These are phyloP conservation scores for Nerophis lumbriciformis DNA, from an alignment of 2,113 vertebrate species.

Conservation along the genomic window DNA sequence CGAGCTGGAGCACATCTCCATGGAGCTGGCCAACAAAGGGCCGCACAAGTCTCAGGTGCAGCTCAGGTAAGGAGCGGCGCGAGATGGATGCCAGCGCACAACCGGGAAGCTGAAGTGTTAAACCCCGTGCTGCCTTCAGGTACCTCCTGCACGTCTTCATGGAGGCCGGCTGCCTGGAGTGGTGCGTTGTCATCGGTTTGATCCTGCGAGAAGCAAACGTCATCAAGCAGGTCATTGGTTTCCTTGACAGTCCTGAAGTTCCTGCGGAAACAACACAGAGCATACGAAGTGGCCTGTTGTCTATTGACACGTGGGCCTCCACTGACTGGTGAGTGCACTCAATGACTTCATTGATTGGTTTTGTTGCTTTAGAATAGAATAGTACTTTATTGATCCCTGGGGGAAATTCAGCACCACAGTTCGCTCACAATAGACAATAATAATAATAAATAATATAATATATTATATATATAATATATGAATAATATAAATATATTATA, in stretches of 20 bases:
- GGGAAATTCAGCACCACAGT: too few species aligned
- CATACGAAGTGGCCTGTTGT: constrained; percentile 80
- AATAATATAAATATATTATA: too few species aligned
- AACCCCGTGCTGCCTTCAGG: constrained; percentile 53
- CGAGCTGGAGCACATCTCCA: constrained; percentile 94
- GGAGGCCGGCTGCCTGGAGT: constrained; percentile 96
- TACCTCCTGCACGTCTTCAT: constrained; percentile 95
- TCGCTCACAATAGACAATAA: too few species aligned
- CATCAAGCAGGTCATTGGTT: constrained; percentile 84
- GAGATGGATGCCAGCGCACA: too few species aligned
- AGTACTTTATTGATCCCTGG: too few species aligned
- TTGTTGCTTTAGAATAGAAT: too few species aligned
- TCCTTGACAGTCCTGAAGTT: constrained; percentile 83
- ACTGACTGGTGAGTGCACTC: constrained; percentile 81
- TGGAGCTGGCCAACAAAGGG: constrained; percentile 94
- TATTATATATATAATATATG: too few species aligned
- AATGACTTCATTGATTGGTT: neutral
- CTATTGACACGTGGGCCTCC: constrained; percentile 86
- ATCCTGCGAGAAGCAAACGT: constrained; percentile 86
- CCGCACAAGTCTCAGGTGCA: constrained; percentile 96
- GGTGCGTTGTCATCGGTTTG: constrained; percentile 89
- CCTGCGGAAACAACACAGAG: constrained; percentile 83
- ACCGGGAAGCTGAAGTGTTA: neutral
- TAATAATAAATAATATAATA: too few species aligned
- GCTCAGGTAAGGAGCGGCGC: constrained; percentile 77